Conservation (phyloP, 1,140 invertebrate genomes). For the Phortica variegata region DNA sequence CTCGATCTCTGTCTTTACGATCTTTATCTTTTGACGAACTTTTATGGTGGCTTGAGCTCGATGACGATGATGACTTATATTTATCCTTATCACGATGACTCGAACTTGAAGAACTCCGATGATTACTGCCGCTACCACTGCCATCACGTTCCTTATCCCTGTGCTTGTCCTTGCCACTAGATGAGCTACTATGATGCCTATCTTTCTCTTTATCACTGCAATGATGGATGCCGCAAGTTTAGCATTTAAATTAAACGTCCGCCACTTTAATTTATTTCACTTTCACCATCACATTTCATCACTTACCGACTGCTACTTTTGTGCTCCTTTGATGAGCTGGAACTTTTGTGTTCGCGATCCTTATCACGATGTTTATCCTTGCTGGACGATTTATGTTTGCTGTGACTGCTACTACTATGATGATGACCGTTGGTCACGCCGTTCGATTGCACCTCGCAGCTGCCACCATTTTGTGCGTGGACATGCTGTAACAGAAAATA, state of each 20-base stretch:
- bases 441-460: conserved; percentile 46
- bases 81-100: conserved; percentile 58
- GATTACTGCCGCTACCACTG: conserved; percentile 58
- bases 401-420: conserved; percentile 62
- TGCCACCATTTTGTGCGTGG: conserved; percentile 51
- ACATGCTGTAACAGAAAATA: conserved; percentile 26
- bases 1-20: conserved; percentile 56
- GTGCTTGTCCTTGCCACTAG: conserved; percentile 46
- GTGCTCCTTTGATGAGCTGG: conserved; percentile 50
- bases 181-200: conserved; percentile 57
- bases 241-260: too few relatives aligned
- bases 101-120: conserved; percentile 48
- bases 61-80: conserved; percentile 57
- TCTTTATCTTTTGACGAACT: conserved; percentile 58
- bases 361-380: conserved; percentile 60
- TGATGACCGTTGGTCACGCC: conserved; percentile 60
- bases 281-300: too few relatives aligned
- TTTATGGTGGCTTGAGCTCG: conserved; percentile 41
- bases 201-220: conserved; percentile 47
- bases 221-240: too few relatives aligned
- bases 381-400: conserved; percentile 67
- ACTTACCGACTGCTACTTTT: conserved; percentile 56
- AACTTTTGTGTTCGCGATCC: conserved; percentile 57
- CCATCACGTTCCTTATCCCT: conserved; percentile 47
- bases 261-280: too few relatives aligned